Evolutionary conservation across 2,888 invertebrate species (phyloP).

Genomic region (Abrostola triplasia): DNA sequence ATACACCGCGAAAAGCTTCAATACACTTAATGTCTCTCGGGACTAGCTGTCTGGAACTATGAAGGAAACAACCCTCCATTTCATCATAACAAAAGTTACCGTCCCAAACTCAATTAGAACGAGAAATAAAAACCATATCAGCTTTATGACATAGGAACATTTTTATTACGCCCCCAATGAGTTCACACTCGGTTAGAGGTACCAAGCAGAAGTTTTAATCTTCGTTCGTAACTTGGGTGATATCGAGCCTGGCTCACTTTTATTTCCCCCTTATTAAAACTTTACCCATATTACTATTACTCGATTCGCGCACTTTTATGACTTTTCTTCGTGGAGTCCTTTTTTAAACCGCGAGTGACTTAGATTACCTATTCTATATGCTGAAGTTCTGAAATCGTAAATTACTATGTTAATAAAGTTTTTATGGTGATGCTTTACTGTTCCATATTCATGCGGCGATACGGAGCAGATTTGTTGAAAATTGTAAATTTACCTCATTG

Average conservation of each 20-base stretch:
- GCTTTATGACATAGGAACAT: constrained; percentile 58
- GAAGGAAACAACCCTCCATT: not conserved
- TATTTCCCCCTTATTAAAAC: constrained; percentile 81
- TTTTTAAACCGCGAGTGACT: constrained; percentile 48
- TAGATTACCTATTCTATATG: constrained; percentile 1
- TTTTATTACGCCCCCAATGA: constrained; percentile 68
- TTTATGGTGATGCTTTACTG: not conserved
- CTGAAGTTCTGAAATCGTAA: constrained; percentile 11
- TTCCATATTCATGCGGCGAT: constrained; percentile 20
- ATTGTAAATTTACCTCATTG: constrained; percentile 5
- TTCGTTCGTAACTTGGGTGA: constrained; percentile 74
- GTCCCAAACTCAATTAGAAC: constrained; percentile 40
- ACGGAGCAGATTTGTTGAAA: constrained; percentile 1
- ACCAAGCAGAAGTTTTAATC: constrained; percentile 77
- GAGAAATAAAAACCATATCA: constrained; percentile 53
- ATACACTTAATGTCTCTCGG: not conserved
- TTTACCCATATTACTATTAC: constrained; percentile 81
- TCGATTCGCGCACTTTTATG: constrained; percentile 76
- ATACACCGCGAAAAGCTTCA: not conserved
- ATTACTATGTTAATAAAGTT: constrained; percentile 15
- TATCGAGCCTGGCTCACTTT: constrained; percentile 75
- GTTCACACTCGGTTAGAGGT: constrained; percentile 71
- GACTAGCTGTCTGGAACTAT: not conserved
- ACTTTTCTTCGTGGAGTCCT: constrained; percentile 66
- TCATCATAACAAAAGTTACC: constrained; percentile 21